These are phyloP conservation scores for Salvator merianae DNA, from an alignment of 2,113 vertebrate genomes.

Conservation along the genomic window DNA sequence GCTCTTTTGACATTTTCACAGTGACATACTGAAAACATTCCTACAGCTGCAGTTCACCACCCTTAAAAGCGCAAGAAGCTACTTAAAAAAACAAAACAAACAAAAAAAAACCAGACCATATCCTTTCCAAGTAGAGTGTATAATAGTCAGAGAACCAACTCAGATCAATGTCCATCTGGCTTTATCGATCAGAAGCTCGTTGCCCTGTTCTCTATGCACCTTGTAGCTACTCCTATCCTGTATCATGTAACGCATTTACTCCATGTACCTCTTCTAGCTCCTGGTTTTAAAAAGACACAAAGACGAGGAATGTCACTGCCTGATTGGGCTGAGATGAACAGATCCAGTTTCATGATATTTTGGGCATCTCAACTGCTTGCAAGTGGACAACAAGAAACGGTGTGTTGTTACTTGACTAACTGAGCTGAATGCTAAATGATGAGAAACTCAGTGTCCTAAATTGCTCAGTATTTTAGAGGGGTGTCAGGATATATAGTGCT, in stretches of 20 bases:
- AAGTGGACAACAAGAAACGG: not conserved
- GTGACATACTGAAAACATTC: not conserved
- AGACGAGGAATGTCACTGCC: not conserved
- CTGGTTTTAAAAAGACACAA: not conserved
- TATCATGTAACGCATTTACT: not conserved
- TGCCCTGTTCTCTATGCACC: not conserved
- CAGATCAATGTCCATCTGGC: not conserved
- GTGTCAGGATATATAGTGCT: not conserved
- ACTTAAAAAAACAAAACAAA: slow-evolving; percentile 3
- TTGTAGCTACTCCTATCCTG: not conserved
- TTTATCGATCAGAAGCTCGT: not conserved
- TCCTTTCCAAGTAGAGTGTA: not conserved
- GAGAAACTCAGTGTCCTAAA: not conserved
- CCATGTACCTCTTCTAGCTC: not conserved
- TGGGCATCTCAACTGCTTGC: not conserved
- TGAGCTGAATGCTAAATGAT: not conserved
- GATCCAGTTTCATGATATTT: not conserved
- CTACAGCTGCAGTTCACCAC: not conserved
- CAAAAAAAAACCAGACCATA: not conserved
- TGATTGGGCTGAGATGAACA: not conserved
- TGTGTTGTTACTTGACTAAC: not conserved
- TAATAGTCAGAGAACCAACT: not conserved
- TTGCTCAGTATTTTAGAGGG: not conserved
- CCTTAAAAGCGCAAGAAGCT: rapidly evolving
- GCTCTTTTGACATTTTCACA: not conserved